A percentile compares a stretch with the other conserved stretches of the same genome.
These are phyloP conservation scores for Monochamus saltuarius DNA, from an alignment of 1,140 invertebrate species.

Conservation along the genomic window DNA sequence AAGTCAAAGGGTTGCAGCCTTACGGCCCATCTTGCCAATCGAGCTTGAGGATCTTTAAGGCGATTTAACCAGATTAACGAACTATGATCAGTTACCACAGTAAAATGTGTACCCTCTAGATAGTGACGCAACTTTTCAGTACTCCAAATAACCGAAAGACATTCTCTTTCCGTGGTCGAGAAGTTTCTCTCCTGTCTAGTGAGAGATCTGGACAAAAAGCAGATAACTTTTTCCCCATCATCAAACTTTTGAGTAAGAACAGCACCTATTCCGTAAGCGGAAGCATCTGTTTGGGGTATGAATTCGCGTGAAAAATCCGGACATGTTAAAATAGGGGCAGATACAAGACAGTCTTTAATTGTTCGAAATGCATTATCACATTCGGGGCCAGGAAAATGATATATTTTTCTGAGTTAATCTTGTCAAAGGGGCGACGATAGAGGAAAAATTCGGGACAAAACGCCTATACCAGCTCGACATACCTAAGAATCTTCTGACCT, in stretches of 20 bases:
- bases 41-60: slow-evolving; percentile 49
- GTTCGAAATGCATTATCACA: slow-evolving; percentile 1
- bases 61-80: slow-evolving; percentile 52
- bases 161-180: slow-evolving; percentile 53
- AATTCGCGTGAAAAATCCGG: slow-evolving; percentile 39
- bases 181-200: slow-evolving; percentile 52
- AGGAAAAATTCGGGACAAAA: slow-evolving; percentile 12
- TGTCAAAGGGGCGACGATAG: slow-evolving; percentile 23
- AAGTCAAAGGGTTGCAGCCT: slow-evolving; percentile 51
- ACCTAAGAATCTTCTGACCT: slow-evolving; percentile 9
- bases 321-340: slow-evolving; percentile 43
- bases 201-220: slow-evolving; percentile 42
- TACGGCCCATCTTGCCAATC: slow-evolving; percentile 53
- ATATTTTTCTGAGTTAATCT: slow-evolving; percentile 32
- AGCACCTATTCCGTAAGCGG: slow-evolving; percentile 17
- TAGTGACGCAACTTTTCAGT: slow-evolving; percentile 52
- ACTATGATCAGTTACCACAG: slow-evolving; percentile 54
- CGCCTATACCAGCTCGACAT: slow-evolving; percentile 13
- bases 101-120: slow-evolving; percentile 52
- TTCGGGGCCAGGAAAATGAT: slow-evolving; percentile 20
- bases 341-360: not conserved
- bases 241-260: not conserved
- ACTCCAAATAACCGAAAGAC: slow-evolving; percentile 52
- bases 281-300: slow-evolving; percentile 33
- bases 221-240: slow-evolving; percentile 49